Base-by-base conservation (phyloP, 2,888 invertebrate genomes). In the Epirrhoe tristata region DNA sequence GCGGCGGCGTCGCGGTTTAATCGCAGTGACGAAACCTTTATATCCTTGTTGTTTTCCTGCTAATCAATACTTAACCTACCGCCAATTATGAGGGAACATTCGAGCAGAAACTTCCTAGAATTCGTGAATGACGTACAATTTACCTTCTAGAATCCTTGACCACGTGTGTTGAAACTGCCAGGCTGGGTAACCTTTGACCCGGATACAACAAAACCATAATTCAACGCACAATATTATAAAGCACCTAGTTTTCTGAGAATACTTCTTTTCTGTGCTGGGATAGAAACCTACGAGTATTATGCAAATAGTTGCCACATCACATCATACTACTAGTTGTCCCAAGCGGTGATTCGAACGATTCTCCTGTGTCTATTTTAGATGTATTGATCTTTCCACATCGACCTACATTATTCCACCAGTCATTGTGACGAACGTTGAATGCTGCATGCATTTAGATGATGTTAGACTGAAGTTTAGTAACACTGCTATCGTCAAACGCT, bases 61-160 rank as follows among this genome's bases (percentile, higher is more conserved):
- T 74, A 76, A 77, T 80, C 74, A 70, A 55, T 59, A 50, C 63
- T 53, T 54, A n/a, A 50, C 39, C 54, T 58, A 64, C 24, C 12
- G 43, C 39, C 36, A 32, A 51, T 36, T 31, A 51, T 51, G 31
- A 32, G 12, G 39, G 39, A 43, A 43, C 39, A 12, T 43, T 43
- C 39, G 12, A 43, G 39, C 12, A 43, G 39, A 8, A 43, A 43
- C 39, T 43, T 43, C 39, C 2, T 10, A 43, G 12, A 43, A 43
- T 43, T 43, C 39, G 4, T 43, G 12, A 43, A 12, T 12, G 39
- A 12, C 10, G 5, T 12, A 5, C 36, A 2, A 10, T 43, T 43
- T 12, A 10, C 39, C 39, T 43, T 43, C 39, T 43, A 43, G 39
- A 43, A 43, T 36, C 36, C 34, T 34, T 34, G 36, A 36, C 36